Conservation (phyloP, 2,888 invertebrate genomes). For the Melanophora roralis region DNA sequence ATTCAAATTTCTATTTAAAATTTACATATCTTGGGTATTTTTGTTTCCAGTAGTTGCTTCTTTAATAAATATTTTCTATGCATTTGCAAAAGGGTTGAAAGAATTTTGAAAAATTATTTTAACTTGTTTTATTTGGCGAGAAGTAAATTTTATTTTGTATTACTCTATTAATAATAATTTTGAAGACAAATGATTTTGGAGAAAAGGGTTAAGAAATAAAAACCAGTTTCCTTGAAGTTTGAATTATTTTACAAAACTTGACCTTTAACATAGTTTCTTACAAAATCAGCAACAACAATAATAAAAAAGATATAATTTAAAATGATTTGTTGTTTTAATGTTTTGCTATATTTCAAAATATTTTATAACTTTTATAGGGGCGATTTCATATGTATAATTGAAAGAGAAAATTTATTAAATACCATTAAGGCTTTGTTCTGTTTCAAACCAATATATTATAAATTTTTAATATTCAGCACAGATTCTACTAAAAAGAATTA, state of each 20-base stretch:
- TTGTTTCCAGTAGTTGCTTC: too few relatives aligned
- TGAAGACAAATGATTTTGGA: not conserved
- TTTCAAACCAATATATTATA: too few relatives aligned
- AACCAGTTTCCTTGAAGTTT: not conserved
- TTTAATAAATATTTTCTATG: not conserved
- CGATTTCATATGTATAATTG: too few relatives aligned
- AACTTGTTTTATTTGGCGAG: not conserved
- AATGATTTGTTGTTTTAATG: not conserved
- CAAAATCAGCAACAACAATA: not conserved
- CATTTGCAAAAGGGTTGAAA: not conserved
- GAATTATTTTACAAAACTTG: not conserved
- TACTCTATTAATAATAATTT: slow-evolving; percentile 10
- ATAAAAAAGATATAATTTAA: not conserved
- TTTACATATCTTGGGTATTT: slow-evolving; percentile 11
- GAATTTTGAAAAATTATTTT: too few relatives aligned
- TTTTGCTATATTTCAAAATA: not conserved
- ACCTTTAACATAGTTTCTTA: not conserved
- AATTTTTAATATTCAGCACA: too few relatives aligned
- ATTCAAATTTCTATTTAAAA: slow-evolving; percentile 34
- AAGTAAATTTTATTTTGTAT: not conserved
- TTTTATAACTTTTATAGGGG: too few relatives aligned
- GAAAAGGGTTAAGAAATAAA: not conserved
- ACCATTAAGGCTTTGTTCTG: too few relatives aligned
- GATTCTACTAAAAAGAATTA: too few relatives aligned
- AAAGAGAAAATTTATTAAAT: too few relatives aligned